Evolutionary conservation across 2,888 invertebrate species (phyloP), one percentile per base, ranked within the genome.

Genomic region (Pristionchus exspectatus): DNA sequence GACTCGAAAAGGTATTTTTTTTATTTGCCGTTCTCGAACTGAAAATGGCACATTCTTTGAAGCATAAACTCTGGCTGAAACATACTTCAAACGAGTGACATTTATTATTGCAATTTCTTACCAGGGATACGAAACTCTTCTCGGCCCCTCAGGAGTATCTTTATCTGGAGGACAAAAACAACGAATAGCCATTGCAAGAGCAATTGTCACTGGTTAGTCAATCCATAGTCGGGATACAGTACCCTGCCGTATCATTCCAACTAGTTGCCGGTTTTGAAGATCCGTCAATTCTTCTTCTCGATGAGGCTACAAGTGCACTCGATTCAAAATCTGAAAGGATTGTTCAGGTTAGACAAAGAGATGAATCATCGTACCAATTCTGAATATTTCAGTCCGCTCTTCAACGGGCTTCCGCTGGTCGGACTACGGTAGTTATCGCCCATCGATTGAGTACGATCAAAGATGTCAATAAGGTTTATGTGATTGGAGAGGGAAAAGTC

Each of bases 401-500:
- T 24, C 56, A 85, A 30, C 18, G 38, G 0, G 84, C 84, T 30
- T 85, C 84, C 50, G 84, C 84, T 12, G 84, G 84, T 85, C 84
- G 84, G 24, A 85, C 84, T 59, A 85, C 84, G 59, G 59, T 85
- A 85, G 84, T 85, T 21, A 85, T 85, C 59, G 84, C 84, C 33
- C 84, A 85, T 85, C 56, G 84, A 85, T 59, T 85, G 84, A 85
- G 84, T 50, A 85, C 84, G n/a, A 85, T 85, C 84, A 85, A 85
- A 33, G 84, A 85, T 33, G 84, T 59, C 12, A 56, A 59, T n/a
- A 56, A 30, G 16, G 84, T 85, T 18, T 85, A 85, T 85, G 84
- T 85, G 33, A 85, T 85, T 24, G 59, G 59, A 50, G 84, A 85
- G 27, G 84, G 84, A 59, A 56, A 21, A 85, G 84, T 85, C 24